These are phyloP conservation scores for Pterocles gutturalis DNA, from an alignment of 2,113 vertebrate genomes.

Conservation along the genomic window DNA sequence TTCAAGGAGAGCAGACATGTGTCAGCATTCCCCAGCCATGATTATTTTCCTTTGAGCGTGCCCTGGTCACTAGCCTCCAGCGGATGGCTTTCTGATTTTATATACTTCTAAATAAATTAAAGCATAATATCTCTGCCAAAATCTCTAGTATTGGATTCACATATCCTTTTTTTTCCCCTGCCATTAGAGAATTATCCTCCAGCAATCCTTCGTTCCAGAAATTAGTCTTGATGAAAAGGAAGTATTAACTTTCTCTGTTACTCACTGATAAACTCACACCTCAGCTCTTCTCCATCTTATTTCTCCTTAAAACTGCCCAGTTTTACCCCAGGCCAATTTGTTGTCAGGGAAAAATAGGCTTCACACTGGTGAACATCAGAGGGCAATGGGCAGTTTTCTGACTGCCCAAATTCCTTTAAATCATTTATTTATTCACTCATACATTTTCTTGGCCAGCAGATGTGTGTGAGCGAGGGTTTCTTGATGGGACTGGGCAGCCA, in stretches of 20 bases:
- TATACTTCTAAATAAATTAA: neutral
- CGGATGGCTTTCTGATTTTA: neutral
- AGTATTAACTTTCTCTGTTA: neutral
- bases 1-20: neutral
- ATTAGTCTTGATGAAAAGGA: neutral
- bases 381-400: neutral
- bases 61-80: neutral
- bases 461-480: neutral
- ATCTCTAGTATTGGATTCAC: neutral
- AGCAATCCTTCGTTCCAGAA: neutral
- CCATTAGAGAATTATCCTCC: neutral
- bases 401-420: neutral
- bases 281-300: neutral
- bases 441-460: neutral
- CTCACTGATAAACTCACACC: neutral
- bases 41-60: neutral
- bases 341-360: neutral
- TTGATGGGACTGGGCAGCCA: conserved; percentile 5
- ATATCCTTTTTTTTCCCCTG: neutral
- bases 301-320: neutral
- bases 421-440: neutral
- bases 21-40: neutral
- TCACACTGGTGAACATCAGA: neutral
- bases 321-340: neutral
- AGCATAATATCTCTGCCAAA: neutral